Conservation (phyloP, 1,140 invertebrate genomes). For the Drosophila jambulina region DNA sequence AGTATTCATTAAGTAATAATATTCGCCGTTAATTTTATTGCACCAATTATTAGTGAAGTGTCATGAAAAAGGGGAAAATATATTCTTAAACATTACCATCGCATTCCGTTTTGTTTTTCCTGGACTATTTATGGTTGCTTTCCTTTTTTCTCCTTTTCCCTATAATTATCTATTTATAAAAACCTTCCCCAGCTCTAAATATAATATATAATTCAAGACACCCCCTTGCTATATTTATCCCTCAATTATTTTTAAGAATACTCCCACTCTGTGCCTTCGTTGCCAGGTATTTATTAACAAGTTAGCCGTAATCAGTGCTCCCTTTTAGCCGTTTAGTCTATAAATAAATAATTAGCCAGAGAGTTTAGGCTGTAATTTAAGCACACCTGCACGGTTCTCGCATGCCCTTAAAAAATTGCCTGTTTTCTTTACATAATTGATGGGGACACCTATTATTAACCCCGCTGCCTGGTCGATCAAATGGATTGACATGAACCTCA, state of each 20-base stretch:
- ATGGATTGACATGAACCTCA: constrained; percentile 11
- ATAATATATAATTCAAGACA: background rate
- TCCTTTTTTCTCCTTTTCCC: too few species aligned
- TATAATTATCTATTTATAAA: background rate
- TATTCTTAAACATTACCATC: background rate
- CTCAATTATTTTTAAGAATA: background rate
- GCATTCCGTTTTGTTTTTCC: background rate
- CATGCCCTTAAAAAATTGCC: constrained; percentile 1
- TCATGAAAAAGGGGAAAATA: background rate
- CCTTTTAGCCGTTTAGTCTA: background rate
- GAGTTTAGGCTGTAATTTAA: constrained; percentile 10
- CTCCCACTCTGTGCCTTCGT: background rate
- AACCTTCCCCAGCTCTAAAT: too few species aligned
- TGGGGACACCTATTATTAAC: constrained; percentile 25
- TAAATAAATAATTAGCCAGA: constrained; percentile 21
- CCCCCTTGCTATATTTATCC: background rate
- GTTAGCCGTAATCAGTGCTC: background rate
- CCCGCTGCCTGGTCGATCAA: constrained; percentile 1
- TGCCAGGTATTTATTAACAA: background rate
- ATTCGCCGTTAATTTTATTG: background rate
- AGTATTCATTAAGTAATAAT: background rate
- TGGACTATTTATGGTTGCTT: too few species aligned
- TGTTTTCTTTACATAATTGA: constrained; percentile 18
- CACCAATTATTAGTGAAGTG: background rate
- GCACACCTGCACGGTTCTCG: constrained; percentile 16